Evolutionary conservation across 2,888 invertebrate species (phyloP).

Genomic region (Teleogryllus oceanicus): DNA sequence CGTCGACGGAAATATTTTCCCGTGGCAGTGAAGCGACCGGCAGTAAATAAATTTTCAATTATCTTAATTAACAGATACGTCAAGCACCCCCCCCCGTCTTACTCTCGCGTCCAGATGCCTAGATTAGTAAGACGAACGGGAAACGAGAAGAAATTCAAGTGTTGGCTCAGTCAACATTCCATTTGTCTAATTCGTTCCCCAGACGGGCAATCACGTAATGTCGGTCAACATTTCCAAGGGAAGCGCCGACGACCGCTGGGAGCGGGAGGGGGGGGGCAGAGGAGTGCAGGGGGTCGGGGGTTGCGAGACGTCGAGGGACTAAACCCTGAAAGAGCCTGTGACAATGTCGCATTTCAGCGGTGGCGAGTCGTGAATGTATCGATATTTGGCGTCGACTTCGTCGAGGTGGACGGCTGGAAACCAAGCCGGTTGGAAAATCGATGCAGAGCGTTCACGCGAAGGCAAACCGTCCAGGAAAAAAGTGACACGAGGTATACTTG

Average conservation of each 20-base stretch:
- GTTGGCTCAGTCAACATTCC: not conserved
- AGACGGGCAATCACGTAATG: not conserved
- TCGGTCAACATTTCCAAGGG: not conserved
- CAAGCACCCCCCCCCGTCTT: not conserved
- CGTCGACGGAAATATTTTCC: not conserved
- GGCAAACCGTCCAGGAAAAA: too few species aligned
- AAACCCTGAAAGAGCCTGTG: too few species aligned
- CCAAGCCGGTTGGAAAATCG: too few species aligned
- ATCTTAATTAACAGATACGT: constrained; percentile 18
- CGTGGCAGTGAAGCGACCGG: not conserved
- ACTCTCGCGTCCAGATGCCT: not conserved
- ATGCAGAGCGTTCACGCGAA: too few species aligned
- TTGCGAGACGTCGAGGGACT: too few species aligned
- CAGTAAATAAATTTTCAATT: constrained; percentile 18
- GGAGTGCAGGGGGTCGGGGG: too few species aligned
- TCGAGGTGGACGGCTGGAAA: too few species aligned
- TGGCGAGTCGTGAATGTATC: too few species aligned
- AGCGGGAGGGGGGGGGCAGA: not conserved
- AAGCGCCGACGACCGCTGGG: not conserved
- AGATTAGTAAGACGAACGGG: not conserved
- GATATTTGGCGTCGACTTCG: too few species aligned
- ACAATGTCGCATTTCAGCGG: too few species aligned
- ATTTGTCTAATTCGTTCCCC: constrained; percentile 18
- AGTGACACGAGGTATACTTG: too few species aligned
- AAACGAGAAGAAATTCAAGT: not conserved